A percentile compares a stretch with the other conserved stretches of the same genome.
Conservation (phyloP, 1,140 invertebrate species). For the Drosophila tropicalis region DNA sequence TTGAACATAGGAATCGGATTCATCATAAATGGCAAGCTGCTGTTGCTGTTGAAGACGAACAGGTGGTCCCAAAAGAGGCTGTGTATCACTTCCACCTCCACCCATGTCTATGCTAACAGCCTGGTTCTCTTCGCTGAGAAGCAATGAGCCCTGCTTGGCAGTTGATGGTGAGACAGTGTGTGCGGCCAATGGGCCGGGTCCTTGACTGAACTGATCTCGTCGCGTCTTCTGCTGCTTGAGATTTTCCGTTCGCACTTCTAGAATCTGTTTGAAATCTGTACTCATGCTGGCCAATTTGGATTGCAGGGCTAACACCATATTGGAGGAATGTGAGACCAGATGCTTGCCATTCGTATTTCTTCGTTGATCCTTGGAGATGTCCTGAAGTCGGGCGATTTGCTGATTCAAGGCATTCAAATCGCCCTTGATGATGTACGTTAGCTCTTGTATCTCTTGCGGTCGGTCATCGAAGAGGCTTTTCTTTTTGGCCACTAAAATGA, state of each 20-base stretch:
- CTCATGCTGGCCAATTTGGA: conserved; percentile 98
- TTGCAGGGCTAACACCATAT: conserved; percentile 96
- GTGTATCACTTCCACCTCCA: conserved; percentile 82
- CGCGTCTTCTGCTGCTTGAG: conserved; percentile 97
- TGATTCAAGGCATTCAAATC: conserved; percentile 97
- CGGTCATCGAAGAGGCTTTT: conserved; percentile 98
- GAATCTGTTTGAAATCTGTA: conserved; percentile 96
- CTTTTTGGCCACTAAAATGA: conserved; percentile 94
- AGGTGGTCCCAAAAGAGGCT: conserved; percentile 56
- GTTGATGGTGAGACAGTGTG: conserved; percentile 89
- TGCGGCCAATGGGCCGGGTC: conserved; percentile 84
- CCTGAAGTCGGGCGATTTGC: conserved; percentile 95
- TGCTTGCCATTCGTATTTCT: conserved; percentile 88
- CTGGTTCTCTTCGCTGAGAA: conserved; percentile 88
- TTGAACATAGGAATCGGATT: conserved; percentile 94
- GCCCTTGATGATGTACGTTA: conserved; percentile 98
- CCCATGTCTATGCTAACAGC: conserved; percentile 91
- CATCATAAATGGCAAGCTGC: conserved; percentile 91
- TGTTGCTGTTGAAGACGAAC: conserved; percentile 83
- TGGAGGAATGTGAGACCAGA: conserved; percentile 97
- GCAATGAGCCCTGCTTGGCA: conserved; percentile 84
- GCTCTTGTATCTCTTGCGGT: conserved; percentile 97
- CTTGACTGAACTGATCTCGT: conserved; percentile 96
- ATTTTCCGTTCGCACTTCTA: conserved; percentile 96
- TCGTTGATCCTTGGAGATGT: conserved; percentile 89